Conservation (phyloP, 2,797 vertebrate genomes). For the Micrastur ruficollis region DNA sequence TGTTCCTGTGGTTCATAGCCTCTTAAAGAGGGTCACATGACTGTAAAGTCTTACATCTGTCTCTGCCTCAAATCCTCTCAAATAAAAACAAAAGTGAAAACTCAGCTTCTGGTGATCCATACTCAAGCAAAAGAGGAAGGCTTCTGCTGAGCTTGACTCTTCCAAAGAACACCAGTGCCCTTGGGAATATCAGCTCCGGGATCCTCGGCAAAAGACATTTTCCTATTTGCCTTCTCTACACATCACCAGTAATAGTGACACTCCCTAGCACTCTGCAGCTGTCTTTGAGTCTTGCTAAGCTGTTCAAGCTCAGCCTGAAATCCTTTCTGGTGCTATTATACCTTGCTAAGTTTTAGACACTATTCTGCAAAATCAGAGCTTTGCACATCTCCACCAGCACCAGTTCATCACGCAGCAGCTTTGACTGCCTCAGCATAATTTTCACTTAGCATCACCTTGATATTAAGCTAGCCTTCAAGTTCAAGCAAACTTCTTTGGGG, state of each 20-base stretch:
- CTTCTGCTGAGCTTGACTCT: neutral
- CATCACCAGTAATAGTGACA: neutral
- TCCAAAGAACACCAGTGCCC: neutral
- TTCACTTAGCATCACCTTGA: neutral
- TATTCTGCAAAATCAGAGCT: neutral
- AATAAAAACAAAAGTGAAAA: neutral
- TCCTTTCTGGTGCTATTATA: neutral
- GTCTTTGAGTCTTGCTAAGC: neutral
- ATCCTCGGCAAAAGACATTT: neutral
- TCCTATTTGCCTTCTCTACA: neutral
- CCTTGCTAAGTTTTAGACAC: neutral
- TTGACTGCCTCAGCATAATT: neutral
- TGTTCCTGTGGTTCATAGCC: neutral
- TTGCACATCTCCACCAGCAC: neutral
- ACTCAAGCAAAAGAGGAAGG: neutral
- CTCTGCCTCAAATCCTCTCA: neutral
- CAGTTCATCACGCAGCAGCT: neutral
- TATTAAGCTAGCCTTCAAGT: neutral
- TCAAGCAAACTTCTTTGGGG: neutral
- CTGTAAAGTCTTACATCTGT: neutral
- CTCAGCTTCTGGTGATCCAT: neutral
- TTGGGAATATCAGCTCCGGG: neutral
- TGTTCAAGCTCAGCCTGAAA: neutral
- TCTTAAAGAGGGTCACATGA: neutral
- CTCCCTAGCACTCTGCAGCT: neutral